Conservation (phyloP, 2,113 vertebrate genomes). For the Dunckerocampus dactyliophorus region DNA sequence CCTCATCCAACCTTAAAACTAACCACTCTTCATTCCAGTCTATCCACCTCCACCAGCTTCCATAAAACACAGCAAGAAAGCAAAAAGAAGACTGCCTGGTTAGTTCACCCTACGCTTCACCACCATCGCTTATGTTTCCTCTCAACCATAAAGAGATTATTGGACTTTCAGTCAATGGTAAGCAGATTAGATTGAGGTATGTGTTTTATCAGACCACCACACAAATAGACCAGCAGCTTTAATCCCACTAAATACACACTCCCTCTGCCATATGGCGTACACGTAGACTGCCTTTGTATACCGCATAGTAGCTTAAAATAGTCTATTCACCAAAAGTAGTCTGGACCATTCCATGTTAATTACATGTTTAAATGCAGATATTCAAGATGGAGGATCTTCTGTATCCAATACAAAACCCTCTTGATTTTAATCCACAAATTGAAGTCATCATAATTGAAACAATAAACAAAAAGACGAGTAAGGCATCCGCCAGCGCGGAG, state of each 20-base stretch:
- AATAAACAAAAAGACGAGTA: background rate
- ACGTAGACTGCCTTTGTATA: conserved; percentile 25
- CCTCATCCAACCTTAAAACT: too few relatives aligned
- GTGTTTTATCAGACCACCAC: conserved; percentile 56
- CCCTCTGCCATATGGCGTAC: conserved; percentile 37
- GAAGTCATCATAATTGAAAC: background rate
- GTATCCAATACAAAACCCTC: background rate
- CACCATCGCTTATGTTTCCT: conserved; percentile 42
- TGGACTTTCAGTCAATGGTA: conserved; percentile 61
- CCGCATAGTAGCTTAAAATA: background rate
- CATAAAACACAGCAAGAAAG: conserved; percentile 10
- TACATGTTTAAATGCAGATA: too few relatives aligned
- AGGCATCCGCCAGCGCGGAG: background rate
- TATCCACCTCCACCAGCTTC: background rate
- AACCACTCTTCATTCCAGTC: too few relatives aligned
- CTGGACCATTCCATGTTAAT: background rate
- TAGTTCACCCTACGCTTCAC: conserved; percentile 30
- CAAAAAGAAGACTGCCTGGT: conserved; percentile 10
- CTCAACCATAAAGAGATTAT: conserved; percentile 60
- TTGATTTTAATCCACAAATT: background rate
- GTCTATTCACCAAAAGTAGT: background rate
- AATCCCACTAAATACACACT: conserved; percentile 60
- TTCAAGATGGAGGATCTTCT: background rate
- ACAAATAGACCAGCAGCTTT: conserved; percentile 41
- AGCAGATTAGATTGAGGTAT: conserved; percentile 57